Evolutionary conservation across 2,888 invertebrate species (phyloP), one percentile per base, ranked within the genome.

Genomic region (Scrobipalpa atriplicella): DNA sequence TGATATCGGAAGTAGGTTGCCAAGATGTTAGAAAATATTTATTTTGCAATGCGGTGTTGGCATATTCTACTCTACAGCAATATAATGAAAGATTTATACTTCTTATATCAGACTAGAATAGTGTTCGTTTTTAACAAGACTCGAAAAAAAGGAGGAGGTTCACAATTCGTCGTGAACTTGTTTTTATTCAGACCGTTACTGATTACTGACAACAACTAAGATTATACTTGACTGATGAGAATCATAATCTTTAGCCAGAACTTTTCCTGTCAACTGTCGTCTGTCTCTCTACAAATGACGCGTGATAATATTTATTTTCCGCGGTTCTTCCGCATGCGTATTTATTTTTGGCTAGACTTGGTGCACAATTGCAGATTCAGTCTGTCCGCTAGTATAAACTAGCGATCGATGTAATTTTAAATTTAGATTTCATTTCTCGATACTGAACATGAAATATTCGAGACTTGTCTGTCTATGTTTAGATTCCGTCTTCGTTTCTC

Each of bases 401-500:
- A 54, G 21, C 29, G 29, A 54, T 54, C 8, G 7, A 1, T 11
- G 54, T 3, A 10, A 10, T 21, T 54, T 54, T 21, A 54, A 54
- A 54, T 11, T 54, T 21, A 21, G 54, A 54, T 0, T 11, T 21
- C 54, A 21, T 54, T 18, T 21, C 36, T 58, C n/a, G 38, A n/a
- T n/a, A 36, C 58, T 58, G 36, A 3, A 16, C 38, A 7, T 29
- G 11, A 10, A 10, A 13, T 38, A 21, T 39, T 19, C 41, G 39
- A 19, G 39, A 41, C 19, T 62, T 13, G 43, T 47, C 62, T 51
- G 43, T 47, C 62, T 62, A 62, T 47, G 62, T 62, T 62, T 62
- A 62, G 62, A 62, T 62, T 13, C 13, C 39, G 2, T 52, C 18
- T 52, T 29, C 29, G 58, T 58, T 62, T 61, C 61, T 61, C 41